phyloP scores from a whole-genome alignment of 2,888 invertebrate genomes.

The Caenorhabditis becei region DNA sequence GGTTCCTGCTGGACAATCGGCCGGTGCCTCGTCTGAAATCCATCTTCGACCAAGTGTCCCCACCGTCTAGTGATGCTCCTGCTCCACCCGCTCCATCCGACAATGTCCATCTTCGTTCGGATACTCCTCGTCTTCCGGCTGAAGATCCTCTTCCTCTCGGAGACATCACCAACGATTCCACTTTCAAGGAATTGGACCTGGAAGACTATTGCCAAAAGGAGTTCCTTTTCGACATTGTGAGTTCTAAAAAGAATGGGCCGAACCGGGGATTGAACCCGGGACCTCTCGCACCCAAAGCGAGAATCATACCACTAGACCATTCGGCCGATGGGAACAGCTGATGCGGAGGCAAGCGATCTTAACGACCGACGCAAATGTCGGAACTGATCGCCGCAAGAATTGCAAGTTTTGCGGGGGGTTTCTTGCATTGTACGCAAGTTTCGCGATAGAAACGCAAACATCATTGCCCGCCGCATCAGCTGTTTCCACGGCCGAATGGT shows the following conservation, averaged over 20 bases:
- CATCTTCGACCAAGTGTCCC: slow-evolving; percentile 16
- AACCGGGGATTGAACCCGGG: slow-evolving; percentile 79
- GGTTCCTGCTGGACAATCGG: slow-evolving; percentile 44
- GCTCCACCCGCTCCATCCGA: background rate
- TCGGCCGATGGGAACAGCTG: slow-evolving; percentile 47
- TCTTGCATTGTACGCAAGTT: background rate
- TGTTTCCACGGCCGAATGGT: slow-evolving; percentile 72
- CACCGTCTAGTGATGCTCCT: background rate
- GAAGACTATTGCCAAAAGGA: slow-evolving; percentile 28
- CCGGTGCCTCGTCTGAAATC: slow-evolving; percentile 33
- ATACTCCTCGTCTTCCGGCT: slow-evolving; percentile 13
- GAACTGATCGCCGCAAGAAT: slow-evolving; percentile 13
- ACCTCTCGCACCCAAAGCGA: slow-evolving; percentile 82
- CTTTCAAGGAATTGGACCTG: slow-evolving; percentile 20
- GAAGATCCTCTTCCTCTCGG: background rate
- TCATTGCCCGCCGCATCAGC: background rate
- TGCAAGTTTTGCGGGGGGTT: slow-evolving; percentile 21
- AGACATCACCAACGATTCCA: slow-evolving; percentile 5
- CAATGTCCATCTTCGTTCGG: background rate
- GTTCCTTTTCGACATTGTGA: slow-evolving; percentile 32
- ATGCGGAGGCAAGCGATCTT: no score
- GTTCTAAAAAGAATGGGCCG: slow-evolving; percentile 46
- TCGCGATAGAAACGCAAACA: background rate
- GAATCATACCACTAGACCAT: slow-evolving; percentile 82
- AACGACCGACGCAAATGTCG: background rate